A percentile compares a stretch with the other conserved stretches of the same genome.
These are phyloP conservation scores for Brachionus manjavacas DNA, from an alignment of 1,140 invertebrate genomes.

Conservation along the genomic window DNA sequence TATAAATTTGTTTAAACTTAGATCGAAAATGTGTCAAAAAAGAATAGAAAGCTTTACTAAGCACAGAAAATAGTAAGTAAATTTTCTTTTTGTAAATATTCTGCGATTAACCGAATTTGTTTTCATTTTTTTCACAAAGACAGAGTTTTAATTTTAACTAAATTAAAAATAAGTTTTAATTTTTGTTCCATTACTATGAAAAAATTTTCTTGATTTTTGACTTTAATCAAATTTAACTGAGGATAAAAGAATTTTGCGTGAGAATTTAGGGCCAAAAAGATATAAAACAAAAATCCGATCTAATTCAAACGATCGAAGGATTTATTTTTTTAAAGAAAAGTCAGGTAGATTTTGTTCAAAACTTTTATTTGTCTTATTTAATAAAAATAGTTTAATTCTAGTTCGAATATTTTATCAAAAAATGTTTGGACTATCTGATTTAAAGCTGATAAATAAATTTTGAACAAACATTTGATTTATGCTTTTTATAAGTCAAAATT, in stretches of 20 bases:
- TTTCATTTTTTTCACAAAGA: not conserved
- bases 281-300: not conserved
- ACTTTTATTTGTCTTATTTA: not conserved
- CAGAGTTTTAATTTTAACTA: no score
- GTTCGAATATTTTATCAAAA: not conserved
- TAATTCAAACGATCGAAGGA: not conserved
- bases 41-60: not conserved
- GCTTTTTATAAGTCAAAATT: not conserved
- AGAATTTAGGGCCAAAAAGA: not conserved
- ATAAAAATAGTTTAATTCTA: not conserved
- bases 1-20: not conserved
- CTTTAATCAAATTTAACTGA: no score
- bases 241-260: not conserved
- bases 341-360: not conserved
- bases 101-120: not conserved
- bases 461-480: not conserved
- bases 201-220: no score
- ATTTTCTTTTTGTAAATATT: not conserved
- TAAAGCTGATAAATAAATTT: not conserved
- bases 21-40: not conserved
- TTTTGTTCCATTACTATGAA: no score
- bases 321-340: not conserved
- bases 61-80: not conserved
- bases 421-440: not conserved
- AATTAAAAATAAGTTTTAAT: no score